Conservation (phyloP, 2,888 invertebrate genomes). For the Heliconius aoede region DNA sequence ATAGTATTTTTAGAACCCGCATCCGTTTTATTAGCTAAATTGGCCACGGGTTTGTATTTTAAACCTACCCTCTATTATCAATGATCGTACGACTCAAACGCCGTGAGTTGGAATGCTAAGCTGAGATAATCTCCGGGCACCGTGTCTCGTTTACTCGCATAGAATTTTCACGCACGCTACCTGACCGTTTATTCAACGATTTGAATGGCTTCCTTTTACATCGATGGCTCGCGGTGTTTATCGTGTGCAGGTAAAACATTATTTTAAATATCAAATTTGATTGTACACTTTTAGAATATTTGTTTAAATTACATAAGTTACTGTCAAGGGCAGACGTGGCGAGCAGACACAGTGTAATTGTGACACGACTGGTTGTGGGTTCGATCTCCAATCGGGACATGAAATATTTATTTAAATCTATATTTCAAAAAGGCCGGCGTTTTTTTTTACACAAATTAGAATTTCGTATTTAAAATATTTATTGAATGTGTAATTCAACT, state of each 20-base stretch:
- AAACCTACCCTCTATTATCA: conserved; percentile 65
- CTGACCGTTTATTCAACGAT: conserved; percentile 73
- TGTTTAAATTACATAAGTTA: conserved; percentile 7
- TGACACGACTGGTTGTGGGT: too few relatives aligned
- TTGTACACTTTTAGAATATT: conserved; percentile 30
- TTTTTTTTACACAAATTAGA: neutral
- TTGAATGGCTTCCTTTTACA: conserved; percentile 74
- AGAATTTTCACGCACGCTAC: conserved; percentile 78
- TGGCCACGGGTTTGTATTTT: conserved; percentile 64
- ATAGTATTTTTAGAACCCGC: conserved; percentile 69
- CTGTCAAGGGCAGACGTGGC: too few relatives aligned
- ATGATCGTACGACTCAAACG: conserved; percentile 59
- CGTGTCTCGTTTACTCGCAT: conserved; percentile 62
- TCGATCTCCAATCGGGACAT: too few relatives aligned
- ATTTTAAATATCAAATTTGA: conserved; percentile 51
- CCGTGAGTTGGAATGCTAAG: conserved; percentile 77
- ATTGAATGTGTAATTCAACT: neutral
- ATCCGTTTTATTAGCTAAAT: conserved; percentile 80
- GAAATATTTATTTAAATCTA: too few relatives aligned
- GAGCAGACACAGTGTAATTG: too few relatives aligned
- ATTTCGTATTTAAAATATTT: neutral
- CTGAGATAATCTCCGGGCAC: conserved; percentile 73
- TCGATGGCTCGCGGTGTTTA: conserved; percentile 61
- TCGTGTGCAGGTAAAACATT: conserved; percentile 66
- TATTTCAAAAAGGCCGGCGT: too few relatives aligned